A percentile compares a stretch with the other conserved stretches of the same genome.
These are phyloP conservation scores for Barnardius zonarius DNA, from an alignment of 2,113 vertebrate genomes.

Conservation along the genomic window DNA sequence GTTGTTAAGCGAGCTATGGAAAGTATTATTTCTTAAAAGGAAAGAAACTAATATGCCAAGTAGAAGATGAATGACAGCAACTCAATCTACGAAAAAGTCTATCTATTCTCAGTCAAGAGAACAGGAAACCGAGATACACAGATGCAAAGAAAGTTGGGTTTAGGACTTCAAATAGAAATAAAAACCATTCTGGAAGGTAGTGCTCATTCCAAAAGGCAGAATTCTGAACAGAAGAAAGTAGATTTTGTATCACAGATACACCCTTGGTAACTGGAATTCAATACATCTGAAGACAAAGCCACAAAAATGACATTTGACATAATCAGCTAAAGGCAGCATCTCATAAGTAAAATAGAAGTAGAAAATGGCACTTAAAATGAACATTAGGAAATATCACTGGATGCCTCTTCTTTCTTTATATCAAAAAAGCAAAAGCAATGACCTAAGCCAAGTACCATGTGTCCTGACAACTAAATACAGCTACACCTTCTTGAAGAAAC, in stretches of 20 bases:
- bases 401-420: not conserved
- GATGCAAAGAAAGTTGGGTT: not conserved
- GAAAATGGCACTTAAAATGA: not conserved
- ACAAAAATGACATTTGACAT: not conserved
- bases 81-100: not conserved
- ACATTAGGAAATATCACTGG: not conserved
- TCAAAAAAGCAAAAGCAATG: not conserved
- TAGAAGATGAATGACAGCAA: not conserved
- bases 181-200: not conserved
- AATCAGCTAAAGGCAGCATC: not conserved
- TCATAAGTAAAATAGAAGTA: not conserved
- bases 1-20: not conserved
- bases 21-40: not conserved
- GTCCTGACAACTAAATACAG: not conserved
- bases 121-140: not conserved
- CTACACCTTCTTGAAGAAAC: not conserved
- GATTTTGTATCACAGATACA: accelerated
- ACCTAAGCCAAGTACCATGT: not conserved
- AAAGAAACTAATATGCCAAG: not conserved
- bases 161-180: not conserved
- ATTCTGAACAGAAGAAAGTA: not conserved
- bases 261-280: not conserved
- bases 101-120: not conserved
- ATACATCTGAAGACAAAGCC: not conserved
- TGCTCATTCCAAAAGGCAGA: not conserved